These are phyloP conservation scores for Oscarella lobularis DNA, from an alignment of 37 sponge, comb jelly and placozoan species.

Conservation along the genomic window DNA sequence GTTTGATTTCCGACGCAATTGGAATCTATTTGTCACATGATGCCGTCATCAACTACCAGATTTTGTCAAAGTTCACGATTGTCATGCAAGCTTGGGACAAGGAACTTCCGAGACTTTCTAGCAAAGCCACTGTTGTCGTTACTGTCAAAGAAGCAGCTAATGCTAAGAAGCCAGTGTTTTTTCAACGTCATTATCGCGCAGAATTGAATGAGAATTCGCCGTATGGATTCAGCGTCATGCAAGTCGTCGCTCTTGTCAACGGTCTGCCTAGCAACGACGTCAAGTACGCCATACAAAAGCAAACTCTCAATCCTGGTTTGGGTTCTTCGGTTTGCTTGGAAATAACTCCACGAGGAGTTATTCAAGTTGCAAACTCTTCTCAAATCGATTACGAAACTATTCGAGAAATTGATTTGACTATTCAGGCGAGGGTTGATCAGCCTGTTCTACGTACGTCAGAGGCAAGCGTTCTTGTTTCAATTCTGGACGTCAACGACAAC, in stretches of 20 bases:
- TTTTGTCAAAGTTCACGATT: not conserved
- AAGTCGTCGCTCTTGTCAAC: not conserved
- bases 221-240: not conserved
- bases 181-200: not conserved
- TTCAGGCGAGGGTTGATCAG: not conserved
- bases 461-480: not conserved
- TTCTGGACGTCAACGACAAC: not conserved
- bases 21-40: not conserved
- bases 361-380: not conserved
- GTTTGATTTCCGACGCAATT: too few species aligned
- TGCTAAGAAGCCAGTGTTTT: not conserved
- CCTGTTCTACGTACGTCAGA: not conserved
- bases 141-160: not conserved
- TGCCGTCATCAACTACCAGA: not conserved
- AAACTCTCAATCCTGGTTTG: not conserved
- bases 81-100: not conserved
- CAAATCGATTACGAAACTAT: not conserved
- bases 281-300: not conserved
- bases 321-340: not conserved
- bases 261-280: not conserved
- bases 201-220: not conserved
- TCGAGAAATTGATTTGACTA: not conserved
- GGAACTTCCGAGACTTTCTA: not conserved
- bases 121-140: not conserved
- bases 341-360: not conserved